Conservation (phyloP, 2,888 invertebrate species). For the Zelleria hepariella region DNA sequence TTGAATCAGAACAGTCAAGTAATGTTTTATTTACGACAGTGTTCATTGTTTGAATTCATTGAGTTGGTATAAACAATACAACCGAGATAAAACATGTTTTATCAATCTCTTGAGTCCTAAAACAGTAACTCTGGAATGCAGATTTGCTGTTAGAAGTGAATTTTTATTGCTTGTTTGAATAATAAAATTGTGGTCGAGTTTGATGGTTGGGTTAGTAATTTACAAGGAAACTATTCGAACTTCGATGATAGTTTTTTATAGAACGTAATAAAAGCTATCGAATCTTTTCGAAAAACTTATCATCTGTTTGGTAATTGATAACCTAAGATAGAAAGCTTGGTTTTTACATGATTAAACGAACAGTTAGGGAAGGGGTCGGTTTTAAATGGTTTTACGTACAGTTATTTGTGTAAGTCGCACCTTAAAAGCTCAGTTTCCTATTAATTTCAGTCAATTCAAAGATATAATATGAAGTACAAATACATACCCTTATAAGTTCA, state of each 20-base stretch:
- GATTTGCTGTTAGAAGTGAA: not conserved
- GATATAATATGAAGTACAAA: conserved; percentile 48
- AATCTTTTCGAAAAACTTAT: not conserved
- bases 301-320: conserved; percentile 1
- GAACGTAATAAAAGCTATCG: not conserved
- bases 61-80: not conserved
- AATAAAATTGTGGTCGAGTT: too few relatives aligned
- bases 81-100: not conserved
- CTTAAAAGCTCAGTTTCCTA: not conserved
- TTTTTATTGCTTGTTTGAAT: not conserved
- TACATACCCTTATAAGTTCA: conserved; percentile 64
- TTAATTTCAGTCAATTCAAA: conserved; percentile 24
- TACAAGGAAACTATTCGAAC: not conserved
- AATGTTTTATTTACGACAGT: not conserved
- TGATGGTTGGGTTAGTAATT: not conserved
- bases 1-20: not conserved
- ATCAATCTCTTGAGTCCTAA: not conserved
- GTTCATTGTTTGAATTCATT: not conserved
- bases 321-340: not conserved
- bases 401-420: not conserved
- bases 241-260: not conserved
- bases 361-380: not conserved
- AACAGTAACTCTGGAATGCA: not conserved
- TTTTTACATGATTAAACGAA: not conserved
- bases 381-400: not conserved